Percentiles rank a stretch among this genome's conserved stretches.
Conservation (phyloP, 2,113 vertebrate genomes). For the Euleptes europaea region DNA sequence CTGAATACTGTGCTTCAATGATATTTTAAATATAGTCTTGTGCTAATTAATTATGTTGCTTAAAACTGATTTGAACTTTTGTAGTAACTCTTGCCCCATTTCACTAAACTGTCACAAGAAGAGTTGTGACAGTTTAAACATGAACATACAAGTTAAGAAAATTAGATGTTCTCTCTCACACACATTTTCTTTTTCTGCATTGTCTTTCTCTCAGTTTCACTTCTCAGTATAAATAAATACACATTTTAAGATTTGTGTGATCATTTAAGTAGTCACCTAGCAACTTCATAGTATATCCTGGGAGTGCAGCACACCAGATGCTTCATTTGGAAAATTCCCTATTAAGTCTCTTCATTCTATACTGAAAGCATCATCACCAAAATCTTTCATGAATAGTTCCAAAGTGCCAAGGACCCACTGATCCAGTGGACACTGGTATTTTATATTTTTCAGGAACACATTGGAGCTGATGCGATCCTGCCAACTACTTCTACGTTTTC, state of each 20-base stretch:
- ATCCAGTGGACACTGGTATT: conserved; percentile 66
- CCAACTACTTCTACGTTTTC: conserved; percentile 65
- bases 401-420: conserved; percentile 61
- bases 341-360: conserved; percentile 31
- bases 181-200: not conserved
- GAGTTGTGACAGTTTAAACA: not conserved
- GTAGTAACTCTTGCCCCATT: not conserved
- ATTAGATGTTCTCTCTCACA: not conserved
- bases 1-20: not conserved
- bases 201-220: not conserved
- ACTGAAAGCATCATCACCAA: conserved; percentile 46
- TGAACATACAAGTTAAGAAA: not conserved
- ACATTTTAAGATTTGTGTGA: not conserved
- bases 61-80: not conserved
- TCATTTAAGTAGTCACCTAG: not conserved
- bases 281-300: conserved; percentile 1
- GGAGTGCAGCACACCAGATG: conserved; percentile 8
- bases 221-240: not conserved
- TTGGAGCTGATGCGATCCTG: conserved; percentile 67
- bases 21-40: not conserved
- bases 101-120: not conserved
- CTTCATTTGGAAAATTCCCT: conserved; percentile 22
- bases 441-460: conserved; percentile 68
- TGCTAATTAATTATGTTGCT: not conserved
- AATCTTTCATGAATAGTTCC: conserved; percentile 44